Base-by-base conservation (phyloP, 2,113 vertebrate species). In the Plectropomus leopardus region DNA sequence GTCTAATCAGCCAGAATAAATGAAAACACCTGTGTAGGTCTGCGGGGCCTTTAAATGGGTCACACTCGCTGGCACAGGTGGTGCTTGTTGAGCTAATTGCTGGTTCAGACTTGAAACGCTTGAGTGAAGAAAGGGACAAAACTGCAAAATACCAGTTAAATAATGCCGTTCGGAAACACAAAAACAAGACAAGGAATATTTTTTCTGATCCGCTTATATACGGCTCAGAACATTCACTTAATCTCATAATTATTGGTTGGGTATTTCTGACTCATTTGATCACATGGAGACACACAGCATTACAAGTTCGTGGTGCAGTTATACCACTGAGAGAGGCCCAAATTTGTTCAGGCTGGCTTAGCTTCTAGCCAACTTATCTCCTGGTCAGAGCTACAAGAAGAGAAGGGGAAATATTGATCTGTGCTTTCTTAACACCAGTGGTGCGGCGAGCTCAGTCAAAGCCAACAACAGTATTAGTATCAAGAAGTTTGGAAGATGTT, bases 1-100 rank as follows among this genome's bases (percentile, higher is more conserved):
- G 68, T 74, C 73, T 77, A 78, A 87, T 88, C 34, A 63, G 40
- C 45, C 75, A 76, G 47, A 77, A 66, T 73, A 61, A 76, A 85
- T 72, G 30, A 76, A 72, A 86, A 78, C 64, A 84, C 68, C 58
- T 7, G 30, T n/a, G 77, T 14, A 7, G 34, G 14, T 66, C 80
- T 72, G 67, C 78, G 16, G 72, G 65, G 66, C 36, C 60, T 78
- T 68, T 59, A 77, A 78, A 71, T 64, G 64, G 73, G 78, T 87
- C 71, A 73, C 17, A 14, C 54, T 30, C 69, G 2, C 53, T 26
- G 53, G 34, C 64, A 53, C 73, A 69, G 58, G 47, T 86, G 76
- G 23, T 32, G 73, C 42, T 61, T 59, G 40, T 66, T 75, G 19
- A 68, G 32, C n/a, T 72, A 80, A 76, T 54, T 79, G 51, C 61